Base-by-base conservation (phyloP, 2,113 vertebrate genomes). In the Nothoprocta pentlandii region DNA sequence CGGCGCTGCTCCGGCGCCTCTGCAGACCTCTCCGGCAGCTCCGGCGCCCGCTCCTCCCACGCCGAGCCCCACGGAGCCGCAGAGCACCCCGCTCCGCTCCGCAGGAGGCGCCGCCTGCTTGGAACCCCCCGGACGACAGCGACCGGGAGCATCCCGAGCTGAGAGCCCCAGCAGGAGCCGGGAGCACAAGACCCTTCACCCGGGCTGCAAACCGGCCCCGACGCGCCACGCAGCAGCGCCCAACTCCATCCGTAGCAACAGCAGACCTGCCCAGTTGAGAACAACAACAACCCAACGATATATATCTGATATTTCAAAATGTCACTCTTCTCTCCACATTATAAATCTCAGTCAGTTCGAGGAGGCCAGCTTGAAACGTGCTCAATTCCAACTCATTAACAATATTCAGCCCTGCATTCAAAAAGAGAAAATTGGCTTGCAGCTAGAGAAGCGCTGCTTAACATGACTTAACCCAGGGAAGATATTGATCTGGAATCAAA, bases 31-130 rank as follows among this genome's bases (percentile, higher is more conserved):
- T 85, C 82, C 88, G 79, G 15, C 5, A 11, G 4, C 74, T 44
- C 68, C 17, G 89, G 71, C 49, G n/a, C 71, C n/a, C 1, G 0
- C 67, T 32, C 63, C 82, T 82, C 95, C 71, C 67, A 87, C 2
- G 2, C 61, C 30, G 62, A 0, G 49, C 30, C 5, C 5, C n/a
- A 44, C 51, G 16, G 44, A 46, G 34, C 1, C 0, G 5, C 79
- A 74, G 47, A 0, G 2, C 44, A 16, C 17, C 46, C 46, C 46
- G 17, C 46, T 47, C 46, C 46, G 44, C 44, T 46, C 44, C 44
- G 15, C 5, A 39, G 46, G 46, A 6, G 15, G 7, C 46, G 46
- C 46, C 46, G 46, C 46, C 46, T 16, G 46, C 46, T 17, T 8
- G 46, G 16, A 5, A 46, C 46, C 46, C 20, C 46, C 9, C 19